Percentiles rank a stretch among this genome's conserved stretches.
Evolutionary conservation across 2,113 vertebrate genomes (phyloP).

Genomic region (Malurus cyaneus): DNA sequence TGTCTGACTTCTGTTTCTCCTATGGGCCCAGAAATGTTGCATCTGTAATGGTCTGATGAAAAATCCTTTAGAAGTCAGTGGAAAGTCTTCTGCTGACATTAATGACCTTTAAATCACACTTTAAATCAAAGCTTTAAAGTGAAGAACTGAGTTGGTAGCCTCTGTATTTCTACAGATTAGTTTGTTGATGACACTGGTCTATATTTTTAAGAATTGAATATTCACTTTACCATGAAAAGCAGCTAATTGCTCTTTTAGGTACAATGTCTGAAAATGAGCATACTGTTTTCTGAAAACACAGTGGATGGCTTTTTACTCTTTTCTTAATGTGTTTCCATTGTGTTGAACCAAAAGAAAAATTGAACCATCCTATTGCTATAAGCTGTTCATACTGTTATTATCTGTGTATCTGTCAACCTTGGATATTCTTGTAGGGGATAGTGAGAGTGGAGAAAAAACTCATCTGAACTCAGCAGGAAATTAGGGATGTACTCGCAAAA

Average conservation of each 20-base stretch:
- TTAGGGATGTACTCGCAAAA: neutral
- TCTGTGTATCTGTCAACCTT: neutral
- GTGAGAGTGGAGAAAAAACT: neutral
- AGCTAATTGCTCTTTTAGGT: neutral
- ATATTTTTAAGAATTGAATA: neutral
- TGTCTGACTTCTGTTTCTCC: conserved; percentile 19
- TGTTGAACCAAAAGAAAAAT: neutral
- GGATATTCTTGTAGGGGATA: neutral
- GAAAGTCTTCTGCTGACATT: neutral
- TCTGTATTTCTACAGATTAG: neutral
- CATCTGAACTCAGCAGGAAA: neutral
- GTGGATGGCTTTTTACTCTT: neutral
- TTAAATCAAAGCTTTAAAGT: neutral
- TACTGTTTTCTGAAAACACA: neutral
- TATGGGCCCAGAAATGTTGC: neutral
- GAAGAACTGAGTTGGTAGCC: neutral
- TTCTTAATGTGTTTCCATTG: neutral
- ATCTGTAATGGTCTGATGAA: neutral
- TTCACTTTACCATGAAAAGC: neutral
- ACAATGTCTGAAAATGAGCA: neutral
- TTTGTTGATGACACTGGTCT: neutral
- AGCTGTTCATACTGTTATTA: neutral
- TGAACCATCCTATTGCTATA: neutral
- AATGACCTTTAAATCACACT: neutral
- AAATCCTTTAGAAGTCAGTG: neutral